Evolutionary conservation across 2,888 invertebrate genomes (phyloP).

Genomic region (Dioctria rufipes): DNA sequence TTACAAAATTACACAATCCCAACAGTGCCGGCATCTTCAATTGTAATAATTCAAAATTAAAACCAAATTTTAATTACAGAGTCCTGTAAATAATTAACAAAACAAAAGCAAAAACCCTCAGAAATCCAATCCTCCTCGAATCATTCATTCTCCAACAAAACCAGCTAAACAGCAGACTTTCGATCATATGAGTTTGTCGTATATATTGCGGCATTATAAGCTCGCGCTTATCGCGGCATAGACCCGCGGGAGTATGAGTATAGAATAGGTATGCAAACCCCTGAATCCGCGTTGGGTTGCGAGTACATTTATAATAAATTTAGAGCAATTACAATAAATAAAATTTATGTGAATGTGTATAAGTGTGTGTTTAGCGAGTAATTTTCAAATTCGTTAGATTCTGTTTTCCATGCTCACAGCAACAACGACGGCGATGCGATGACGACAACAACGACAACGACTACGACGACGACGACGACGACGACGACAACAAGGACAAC

Average conservation of each 20-base stretch:
- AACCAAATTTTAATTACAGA: too few species aligned
- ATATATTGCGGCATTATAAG: background rate
- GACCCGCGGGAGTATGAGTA: background rate
- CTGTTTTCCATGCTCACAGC: constrained; percentile 4
- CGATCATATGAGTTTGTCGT: background rate
- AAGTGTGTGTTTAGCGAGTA: constrained; percentile 46
- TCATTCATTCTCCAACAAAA: background rate
- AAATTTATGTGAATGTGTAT: constrained; percentile 57
- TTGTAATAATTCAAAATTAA: too few species aligned
- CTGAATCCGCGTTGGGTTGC: constrained; percentile 14
- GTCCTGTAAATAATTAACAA: too few species aligned
- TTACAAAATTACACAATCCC: too few species aligned
- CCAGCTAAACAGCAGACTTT: background rate
- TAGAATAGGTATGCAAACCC: too few species aligned
- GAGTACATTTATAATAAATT: constrained; percentile 59
- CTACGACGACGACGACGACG: too few species aligned
- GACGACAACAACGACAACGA: too few species aligned
- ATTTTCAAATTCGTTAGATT: constrained; percentile 47
- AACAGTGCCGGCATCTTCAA: too few species aligned
- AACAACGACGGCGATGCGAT: background rate
- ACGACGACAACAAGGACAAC: too few species aligned
- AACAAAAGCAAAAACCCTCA: too few species aligned
- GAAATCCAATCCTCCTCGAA: too few species aligned
- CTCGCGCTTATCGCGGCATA: background rate
- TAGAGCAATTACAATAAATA: constrained; percentile 59